Conservation (phyloP, 2,888 invertebrate species). For the Ichneumon xanthorius region DNA sequence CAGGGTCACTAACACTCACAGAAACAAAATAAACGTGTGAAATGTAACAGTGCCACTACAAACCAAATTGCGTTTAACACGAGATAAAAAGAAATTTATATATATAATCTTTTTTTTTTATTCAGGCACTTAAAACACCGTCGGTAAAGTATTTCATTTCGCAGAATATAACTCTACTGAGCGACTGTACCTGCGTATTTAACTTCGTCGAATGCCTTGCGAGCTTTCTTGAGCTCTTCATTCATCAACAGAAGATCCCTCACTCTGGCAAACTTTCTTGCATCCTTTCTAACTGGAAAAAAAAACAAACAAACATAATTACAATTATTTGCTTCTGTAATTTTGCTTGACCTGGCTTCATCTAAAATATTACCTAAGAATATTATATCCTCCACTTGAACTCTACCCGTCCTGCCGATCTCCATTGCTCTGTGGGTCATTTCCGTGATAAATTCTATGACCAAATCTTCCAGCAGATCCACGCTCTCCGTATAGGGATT, state of each 20-base stretch:
- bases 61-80: constrained; percentile 28
- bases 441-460: constrained; percentile 98
- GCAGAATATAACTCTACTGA: constrained; percentile 76
- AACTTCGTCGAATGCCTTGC: constrained; percentile 99
- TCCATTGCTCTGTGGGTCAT: constrained; percentile 98
- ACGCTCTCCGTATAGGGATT: constrained; percentile 99
- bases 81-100: constrained; percentile 35
- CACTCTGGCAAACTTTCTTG: constrained; percentile 98
- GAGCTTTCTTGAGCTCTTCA: constrained; percentile 98
- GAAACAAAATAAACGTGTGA: constrained; percentile 33
- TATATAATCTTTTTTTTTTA: constrained; percentile 18
- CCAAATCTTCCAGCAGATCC: constrained; percentile 98
- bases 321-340: background rate
- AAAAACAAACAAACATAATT: constrained; percentile 42
- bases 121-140: constrained; percentile 62
- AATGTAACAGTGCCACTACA: constrained; percentile 21
- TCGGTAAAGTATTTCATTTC: constrained; percentile 42
- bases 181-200: constrained; percentile 94
- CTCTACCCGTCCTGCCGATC: constrained; percentile 97
- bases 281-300: constrained; percentile 96
- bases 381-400: constrained; percentile 99
- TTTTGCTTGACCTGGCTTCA: background rate
- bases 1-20: constrained; percentile 27
- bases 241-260: constrained; percentile 99
- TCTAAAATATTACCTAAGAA: constrained; percentile 85